Evolutionary conservation across 2,797 vertebrate genomes (phyloP).

Genomic region (Poecilia gillii): DNA sequence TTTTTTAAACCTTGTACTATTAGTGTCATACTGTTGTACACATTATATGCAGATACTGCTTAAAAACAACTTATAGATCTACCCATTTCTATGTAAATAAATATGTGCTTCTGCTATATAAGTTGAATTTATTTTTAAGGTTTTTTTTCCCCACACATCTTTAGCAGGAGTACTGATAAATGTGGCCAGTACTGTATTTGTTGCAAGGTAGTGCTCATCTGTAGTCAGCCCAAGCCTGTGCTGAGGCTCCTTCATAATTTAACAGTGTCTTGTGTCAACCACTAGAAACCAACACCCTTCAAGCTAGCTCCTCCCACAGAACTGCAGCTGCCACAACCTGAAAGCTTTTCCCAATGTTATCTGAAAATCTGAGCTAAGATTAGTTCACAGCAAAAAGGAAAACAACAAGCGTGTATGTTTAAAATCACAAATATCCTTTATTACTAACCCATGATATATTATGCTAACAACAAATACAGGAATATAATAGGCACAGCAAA

Average conservation of each 20-base stretch:
- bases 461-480: slow-evolving; percentile 7
- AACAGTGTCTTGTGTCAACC: slow-evolving; percentile 60
- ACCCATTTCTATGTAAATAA: not conserved
- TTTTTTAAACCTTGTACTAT: not conserved
- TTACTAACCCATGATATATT: not conserved
- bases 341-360: slow-evolving; percentile 53
- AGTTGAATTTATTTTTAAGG: not conserved
- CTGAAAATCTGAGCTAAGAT: slow-evolving; percentile 42
- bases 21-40: not conserved
- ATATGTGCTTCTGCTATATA: not conserved
- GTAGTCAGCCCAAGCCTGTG: slow-evolving; percentile 34
- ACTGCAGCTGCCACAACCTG: slow-evolving; percentile 43
- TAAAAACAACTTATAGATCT: not conserved
- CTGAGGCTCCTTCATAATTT: slow-evolving; percentile 62
- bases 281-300: slow-evolving; percentile 62
- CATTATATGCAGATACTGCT: not conserved
- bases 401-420: slow-evolving; percentile 40
- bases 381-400: slow-evolving; percentile 21
- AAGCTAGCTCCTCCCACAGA: slow-evolving; percentile 57
- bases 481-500: slow-evolving; percentile 31
- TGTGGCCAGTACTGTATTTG: slow-evolving; percentile 8
- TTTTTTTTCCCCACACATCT: not conserved
- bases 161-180: not conserved
- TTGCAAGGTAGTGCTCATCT: slow-evolving; percentile 28
- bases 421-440: slow-evolving; percentile 4